Evolutionary conservation across 2,113 vertebrate species (phyloP), one percentile per base, ranked within the genome.

Genomic region (Corythornis madagascariensis): DNA sequence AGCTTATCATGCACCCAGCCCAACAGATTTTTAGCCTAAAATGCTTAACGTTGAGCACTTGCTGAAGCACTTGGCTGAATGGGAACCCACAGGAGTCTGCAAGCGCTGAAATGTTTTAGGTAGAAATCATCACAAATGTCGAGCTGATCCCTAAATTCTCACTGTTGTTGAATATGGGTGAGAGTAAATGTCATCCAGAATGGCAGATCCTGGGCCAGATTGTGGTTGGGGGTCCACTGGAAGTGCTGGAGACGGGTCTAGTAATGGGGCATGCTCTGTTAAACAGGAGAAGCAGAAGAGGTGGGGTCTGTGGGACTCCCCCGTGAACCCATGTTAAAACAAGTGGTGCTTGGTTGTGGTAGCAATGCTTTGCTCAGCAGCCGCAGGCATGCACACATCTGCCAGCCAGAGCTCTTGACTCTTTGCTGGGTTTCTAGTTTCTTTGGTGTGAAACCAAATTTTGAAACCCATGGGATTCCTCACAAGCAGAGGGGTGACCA

Each of bases 31-130:
- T 2, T 2, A 83, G 31, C 86, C 73, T 12, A 16, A 89, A 85
- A 25, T 19, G 31, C 64, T 52, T 20, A 45, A 76, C 0, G 0
- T 7, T 21, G 52, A 0, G 0, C 66, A 14, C 0, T 1, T 69
- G 59, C 63, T 16, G 16, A 6, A 16, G 60, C 21, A 50, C 64
- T 66, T 2, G 13, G 72, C 79, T 28, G 76, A 63, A 1, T 1
- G 1, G 76, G 78, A 78, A 28, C 26, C n/a, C 33, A 2, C 1
- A 1, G 47, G 64, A 50, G 16, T 0, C 24, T 47, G 52, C 19
- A 18, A 78, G 86, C 2, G 0, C 60, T 0, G 0, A 33, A 43
- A 47, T 3, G 26, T 35, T 78, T n/a, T 29, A 0, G 57, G 70
- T 22, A 84, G 63, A 38, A 92, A 69, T 45, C 22, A 31, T 59